phyloP scores from a whole-genome alignment of 2,797 vertebrate genomes.

The Arctocebus calabarensis region DNA sequence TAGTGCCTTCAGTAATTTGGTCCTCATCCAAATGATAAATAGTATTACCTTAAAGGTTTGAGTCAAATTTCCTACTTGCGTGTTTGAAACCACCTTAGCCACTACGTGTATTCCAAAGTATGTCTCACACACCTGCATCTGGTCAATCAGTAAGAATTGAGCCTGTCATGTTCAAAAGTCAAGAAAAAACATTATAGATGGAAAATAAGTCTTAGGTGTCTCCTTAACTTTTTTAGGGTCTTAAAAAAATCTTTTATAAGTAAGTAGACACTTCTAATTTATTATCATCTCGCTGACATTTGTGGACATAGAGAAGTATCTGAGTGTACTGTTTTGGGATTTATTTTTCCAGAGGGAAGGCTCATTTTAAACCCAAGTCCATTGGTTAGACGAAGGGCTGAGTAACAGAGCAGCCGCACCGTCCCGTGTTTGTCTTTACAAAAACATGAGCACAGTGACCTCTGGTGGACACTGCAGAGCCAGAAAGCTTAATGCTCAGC shows the following conservation, averaged over 20 bases:
- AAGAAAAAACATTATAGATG: background rate
- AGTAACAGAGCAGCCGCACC: background rate
- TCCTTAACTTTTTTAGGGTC: background rate
- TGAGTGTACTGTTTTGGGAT: background rate
- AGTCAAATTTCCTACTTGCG: background rate
- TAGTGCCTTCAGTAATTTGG: constrained; percentile 92
- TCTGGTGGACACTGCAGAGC: background rate
- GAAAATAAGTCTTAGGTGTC: background rate
- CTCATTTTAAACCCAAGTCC: background rate
- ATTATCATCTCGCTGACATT: constrained; percentile 69
- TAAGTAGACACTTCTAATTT: constrained; percentile 70
- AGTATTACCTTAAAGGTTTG: constrained; percentile 45
- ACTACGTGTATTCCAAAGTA: background rate
- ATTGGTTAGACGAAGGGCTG: background rate
- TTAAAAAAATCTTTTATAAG: background rate
- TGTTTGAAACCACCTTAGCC: background rate
- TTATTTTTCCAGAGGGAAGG: background rate
- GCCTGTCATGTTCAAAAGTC: background rate
- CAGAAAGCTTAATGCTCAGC: background rate
- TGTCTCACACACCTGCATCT: background rate
- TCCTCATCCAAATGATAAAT: constrained; percentile 91
- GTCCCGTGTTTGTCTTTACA: no score
- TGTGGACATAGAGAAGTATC: constrained; percentile 42
- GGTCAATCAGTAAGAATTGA: background rate
- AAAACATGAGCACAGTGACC: constrained; percentile 15